Percentiles rank a stretch among this genome's conserved stretches.
These are phyloP conservation scores for Aphis craccivora DNA, from an alignment of 1,140 invertebrate genomes.

Conservation along the genomic window DNA sequence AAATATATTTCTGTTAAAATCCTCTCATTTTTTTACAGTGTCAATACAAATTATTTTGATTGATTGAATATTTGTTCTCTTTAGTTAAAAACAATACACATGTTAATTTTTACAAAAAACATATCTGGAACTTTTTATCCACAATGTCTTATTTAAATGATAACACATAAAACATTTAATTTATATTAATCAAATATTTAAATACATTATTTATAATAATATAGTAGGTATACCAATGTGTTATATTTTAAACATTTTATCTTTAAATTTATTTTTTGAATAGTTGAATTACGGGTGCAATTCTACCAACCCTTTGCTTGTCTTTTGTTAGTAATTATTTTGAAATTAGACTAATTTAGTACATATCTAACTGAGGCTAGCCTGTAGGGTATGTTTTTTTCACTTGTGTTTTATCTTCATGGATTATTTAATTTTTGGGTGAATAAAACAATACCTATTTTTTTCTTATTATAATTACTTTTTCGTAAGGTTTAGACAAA, in stretches of 20 bases:
- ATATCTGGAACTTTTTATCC: background rate
- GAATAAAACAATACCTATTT: slow-evolving; percentile 9
- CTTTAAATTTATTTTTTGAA: background rate
- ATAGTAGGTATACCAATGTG: background rate
- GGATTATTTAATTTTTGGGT: slow-evolving; percentile 44
- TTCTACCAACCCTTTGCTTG: slow-evolving; percentile 15
- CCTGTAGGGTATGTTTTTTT: background rate
- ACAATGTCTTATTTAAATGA: background rate
- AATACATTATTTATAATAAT: background rate
- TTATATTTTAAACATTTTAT: background rate
- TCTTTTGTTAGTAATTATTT: slow-evolving; percentile 48
- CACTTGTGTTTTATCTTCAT: slow-evolving; percentile 33
- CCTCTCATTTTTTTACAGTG: background rate
- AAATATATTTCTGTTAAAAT: slow-evolving; percentile 5
- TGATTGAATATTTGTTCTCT: slow-evolving; percentile 12
- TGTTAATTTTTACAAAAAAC: background rate
- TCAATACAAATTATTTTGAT: slow-evolving; percentile 6
- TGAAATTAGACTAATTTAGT: slow-evolving; percentile 32
- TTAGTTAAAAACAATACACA: background rate
- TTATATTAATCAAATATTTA: background rate
- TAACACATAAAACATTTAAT: background rate
- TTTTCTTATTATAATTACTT: slow-evolving; percentile 21
- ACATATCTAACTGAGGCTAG: background rate
- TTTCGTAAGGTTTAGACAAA: slow-evolving; percentile 1
- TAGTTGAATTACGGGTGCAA: background rate